phyloP scores from a whole-genome alignment of 2,797 vertebrate species.

The Molothrus ater region DNA sequence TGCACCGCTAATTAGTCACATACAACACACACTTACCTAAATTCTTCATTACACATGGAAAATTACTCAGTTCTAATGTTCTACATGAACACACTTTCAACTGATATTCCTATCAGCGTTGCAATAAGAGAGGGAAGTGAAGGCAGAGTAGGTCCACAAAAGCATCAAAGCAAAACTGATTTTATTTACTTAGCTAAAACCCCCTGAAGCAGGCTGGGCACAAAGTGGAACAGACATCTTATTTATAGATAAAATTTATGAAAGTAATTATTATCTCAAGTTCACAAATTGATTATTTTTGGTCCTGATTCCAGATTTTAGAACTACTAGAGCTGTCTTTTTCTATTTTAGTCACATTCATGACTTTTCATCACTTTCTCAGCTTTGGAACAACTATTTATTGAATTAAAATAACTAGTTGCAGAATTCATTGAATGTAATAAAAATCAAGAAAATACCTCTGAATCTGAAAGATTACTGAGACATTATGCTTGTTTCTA shows the following conservation, averaged over 20 bases:
- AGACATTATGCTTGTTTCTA: background rate
- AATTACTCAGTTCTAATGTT: background rate
- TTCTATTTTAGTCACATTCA: background rate
- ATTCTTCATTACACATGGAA: constrained; percentile 6
- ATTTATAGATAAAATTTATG: background rate
- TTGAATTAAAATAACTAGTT: background rate
- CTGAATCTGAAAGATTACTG: background rate
- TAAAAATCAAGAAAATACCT: background rate
- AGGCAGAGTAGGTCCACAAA: background rate
- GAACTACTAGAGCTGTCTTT: background rate
- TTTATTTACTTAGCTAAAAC: background rate
- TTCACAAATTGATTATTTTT: background rate
- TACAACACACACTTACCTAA: background rate
- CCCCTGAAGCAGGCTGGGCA: background rate
- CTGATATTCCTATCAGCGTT: background rate
- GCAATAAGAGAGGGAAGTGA: background rate
- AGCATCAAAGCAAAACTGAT: background rate
- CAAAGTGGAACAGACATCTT: background rate
- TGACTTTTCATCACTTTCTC: background rate
- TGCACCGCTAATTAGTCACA: background rate
- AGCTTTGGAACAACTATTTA: background rate
- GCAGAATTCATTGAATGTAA: background rate
- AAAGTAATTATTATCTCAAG: background rate
- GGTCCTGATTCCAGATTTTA: background rate
- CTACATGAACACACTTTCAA: background rate